Conservation (phyloP, 2,113 vertebrate genomes). For the Actenoides hombroni region DNA sequence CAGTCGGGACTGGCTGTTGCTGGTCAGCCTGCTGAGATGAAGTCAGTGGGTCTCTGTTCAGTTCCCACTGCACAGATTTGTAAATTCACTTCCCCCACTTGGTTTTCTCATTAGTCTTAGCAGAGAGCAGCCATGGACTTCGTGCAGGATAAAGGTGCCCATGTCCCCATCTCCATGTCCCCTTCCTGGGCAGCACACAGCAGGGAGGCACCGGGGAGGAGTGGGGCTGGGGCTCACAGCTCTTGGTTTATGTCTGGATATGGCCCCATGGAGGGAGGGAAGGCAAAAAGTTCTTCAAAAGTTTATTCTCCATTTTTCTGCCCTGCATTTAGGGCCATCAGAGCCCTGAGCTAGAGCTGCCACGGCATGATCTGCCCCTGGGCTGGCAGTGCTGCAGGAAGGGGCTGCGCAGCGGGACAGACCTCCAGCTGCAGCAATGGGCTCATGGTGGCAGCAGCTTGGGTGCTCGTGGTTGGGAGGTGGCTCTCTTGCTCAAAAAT, state of each 20-base stretch:
- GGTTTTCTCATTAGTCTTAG: background rate
- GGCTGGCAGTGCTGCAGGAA: background rate
- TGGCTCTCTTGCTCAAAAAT: background rate
- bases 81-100: rapidly evolving
- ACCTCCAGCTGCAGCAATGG: no score
- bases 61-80: background rate
- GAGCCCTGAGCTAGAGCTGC: background rate
- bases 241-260: background rate
- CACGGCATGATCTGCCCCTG: background rate
- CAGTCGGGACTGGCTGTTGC: rapidly evolving
- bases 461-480: background rate
- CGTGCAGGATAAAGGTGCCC: background rate
- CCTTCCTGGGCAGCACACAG: background rate
- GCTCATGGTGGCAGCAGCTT: background rate
- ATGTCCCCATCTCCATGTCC: background rate
- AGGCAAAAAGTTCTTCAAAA: background rate
- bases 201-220: background rate
- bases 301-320: background rate
- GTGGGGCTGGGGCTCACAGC: background rate
- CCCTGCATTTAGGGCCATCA: background rate
- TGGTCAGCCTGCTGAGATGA: background rate
- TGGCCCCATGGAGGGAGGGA: background rate
- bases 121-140: rapidly evolving
- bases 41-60: background rate
- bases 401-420: rapidly evolving